Base-by-base conservation (phyloP, 2,888 invertebrate genomes). In the Scaptomyza flava region DNA sequence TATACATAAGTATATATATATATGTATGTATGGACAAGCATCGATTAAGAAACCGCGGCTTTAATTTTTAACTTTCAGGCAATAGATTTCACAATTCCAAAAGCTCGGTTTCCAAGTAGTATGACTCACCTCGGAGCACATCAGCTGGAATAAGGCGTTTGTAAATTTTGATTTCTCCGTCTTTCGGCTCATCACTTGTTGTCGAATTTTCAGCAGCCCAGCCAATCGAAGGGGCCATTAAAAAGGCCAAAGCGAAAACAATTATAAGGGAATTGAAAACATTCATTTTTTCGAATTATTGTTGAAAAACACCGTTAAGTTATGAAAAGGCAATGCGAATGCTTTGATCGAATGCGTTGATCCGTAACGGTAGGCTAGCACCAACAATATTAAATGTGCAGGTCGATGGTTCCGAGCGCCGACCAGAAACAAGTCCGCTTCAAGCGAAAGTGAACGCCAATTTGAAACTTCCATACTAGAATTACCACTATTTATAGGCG, bases 61-160 rank as follows among this genome's bases (percentile, higher is more conserved):
- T 38, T 2, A n/a, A 2, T 38, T 14, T 14, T 38, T 7, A n/a
- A 11, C 12, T 34, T 34, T 34, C 36, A 6, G 36, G n/a, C 9
- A 41, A 17, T 9, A 27, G 6, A 33, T 20, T 33, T 3, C 17
- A 17, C 17, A 20, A 34, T 20, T n/a, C 3, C 46, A n/a, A 31
- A 34, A 54, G 23, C 20, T 36, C 8, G 8, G 31, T 7, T 12
- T 14, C 12, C 7, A 12, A 8, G 3, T 12, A 11, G 5, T 12
- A 23, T 36, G 43, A 79, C 80, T 93, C 93, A 97, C 97, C 97
- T 94, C 97, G 95, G 72, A 97, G 94, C 41, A 97, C 96, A 92
- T 97, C 97, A 85, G 97, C 97, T 43, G 97, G 97, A 85, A 97
- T 97, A 79, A 97, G 93, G 77, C 97, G 94, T 89, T 95, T 95